These are phyloP conservation scores for Ceyx cyanopectus DNA, from an alignment of 2,113 vertebrate genomes.

Conservation along the genomic window DNA sequence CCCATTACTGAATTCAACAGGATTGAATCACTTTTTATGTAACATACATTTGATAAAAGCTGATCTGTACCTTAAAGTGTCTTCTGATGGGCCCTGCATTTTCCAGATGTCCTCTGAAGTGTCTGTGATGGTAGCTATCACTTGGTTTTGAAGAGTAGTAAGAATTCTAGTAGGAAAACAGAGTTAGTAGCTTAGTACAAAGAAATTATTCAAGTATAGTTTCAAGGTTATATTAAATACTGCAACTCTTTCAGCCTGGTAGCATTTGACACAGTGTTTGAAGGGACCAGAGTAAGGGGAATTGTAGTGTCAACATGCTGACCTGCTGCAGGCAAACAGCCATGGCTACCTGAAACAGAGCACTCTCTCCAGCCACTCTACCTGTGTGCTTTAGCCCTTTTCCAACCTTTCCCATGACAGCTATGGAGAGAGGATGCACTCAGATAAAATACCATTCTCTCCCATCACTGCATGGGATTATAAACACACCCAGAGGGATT, in stretches of 20 bases:
- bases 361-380: neutral
- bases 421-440: neutral
- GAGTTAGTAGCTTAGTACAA: neutral
- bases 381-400: neutral
- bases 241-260: neutral
- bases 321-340: neutral
- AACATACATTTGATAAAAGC: neutral
- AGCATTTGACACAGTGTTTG: neutral
- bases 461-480: neutral
- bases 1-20: neutral
- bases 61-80: conserved; percentile 72
- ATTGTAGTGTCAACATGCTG: neutral
- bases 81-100: conserved; percentile 62
- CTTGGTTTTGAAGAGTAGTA: conserved; percentile 64
- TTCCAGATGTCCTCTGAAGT: conserved; percentile 58
- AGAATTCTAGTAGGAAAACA: conserved; percentile 64
- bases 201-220: neutral
- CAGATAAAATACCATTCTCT: neutral
- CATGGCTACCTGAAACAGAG: neutral
- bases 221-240: neutral
- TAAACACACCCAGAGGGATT: neutral
- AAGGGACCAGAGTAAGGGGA: neutral
- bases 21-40: neutral
- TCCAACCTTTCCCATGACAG: neutral
- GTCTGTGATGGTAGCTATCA: conserved; percentile 37